phyloP scores from a whole-genome alignment of 2,797 vertebrate genomes.

The Spheniscus humboldti region DNA sequence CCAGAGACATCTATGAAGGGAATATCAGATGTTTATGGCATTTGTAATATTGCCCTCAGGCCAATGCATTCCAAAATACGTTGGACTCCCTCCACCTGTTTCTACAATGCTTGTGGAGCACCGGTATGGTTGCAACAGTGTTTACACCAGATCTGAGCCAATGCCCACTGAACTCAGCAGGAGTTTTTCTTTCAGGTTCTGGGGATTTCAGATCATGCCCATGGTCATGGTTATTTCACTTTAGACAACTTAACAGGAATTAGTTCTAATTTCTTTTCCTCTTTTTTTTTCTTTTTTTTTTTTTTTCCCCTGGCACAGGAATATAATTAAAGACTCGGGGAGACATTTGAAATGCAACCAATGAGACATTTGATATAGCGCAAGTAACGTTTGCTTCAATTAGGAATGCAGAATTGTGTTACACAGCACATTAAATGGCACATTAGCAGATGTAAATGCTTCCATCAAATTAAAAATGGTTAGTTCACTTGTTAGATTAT shows the following conservation, averaged over 20 bases:
- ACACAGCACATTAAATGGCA: slow-evolving; percentile 40
- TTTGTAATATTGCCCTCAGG: not conserved
- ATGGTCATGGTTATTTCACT: not conserved
- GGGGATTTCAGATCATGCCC: not conserved
- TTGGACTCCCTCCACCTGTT: not conserved
- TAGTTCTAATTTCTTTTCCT: not conserved
- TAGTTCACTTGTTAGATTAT: not conserved
- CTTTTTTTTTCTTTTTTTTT: not conserved
- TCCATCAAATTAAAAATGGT: not conserved
- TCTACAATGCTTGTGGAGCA: not conserved
- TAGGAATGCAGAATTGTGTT: slow-evolving; percentile 27
- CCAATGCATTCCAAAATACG: not conserved
- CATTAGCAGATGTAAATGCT: slow-evolving; percentile 38
- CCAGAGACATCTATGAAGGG: not conserved
- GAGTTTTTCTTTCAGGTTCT: not conserved
- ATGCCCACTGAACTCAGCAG: not conserved
- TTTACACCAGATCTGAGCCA: not conserved
- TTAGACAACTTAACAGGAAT: not conserved
- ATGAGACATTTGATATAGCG: not conserved
- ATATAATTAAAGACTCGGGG: not conserved
- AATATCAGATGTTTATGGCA: not conserved
- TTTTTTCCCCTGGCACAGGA: not conserved
- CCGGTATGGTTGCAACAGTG: not conserved
- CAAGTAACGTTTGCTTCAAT: slow-evolving; percentile 20
- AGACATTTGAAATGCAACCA: not conserved